Evolutionary conservation across 2,797 vertebrate species (phyloP).

Genomic region (Harpagifer antarcticus): DNA sequence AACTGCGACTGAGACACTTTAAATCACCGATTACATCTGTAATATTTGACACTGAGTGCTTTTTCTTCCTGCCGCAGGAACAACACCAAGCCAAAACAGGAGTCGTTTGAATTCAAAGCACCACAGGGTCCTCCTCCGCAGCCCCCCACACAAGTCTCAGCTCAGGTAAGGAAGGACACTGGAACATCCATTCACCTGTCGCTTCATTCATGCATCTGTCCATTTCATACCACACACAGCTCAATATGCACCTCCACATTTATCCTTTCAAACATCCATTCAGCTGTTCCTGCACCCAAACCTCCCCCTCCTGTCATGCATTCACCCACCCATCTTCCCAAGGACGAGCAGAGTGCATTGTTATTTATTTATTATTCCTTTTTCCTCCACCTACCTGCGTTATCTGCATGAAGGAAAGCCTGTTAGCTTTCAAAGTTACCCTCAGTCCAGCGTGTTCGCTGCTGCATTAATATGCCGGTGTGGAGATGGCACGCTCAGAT

Average conservation of each 20-base stretch:
- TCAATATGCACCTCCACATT: constrained; percentile 15
- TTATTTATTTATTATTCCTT: constrained; percentile 57
- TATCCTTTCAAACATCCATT: constrained; percentile 34
- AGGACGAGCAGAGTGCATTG: constrained; percentile 61
- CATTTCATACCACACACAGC: constrained; percentile 23
- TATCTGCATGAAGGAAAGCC: constrained; percentile 62
- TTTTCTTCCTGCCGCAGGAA: constrained; percentile 82
- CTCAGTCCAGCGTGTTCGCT: constrained; percentile 56
- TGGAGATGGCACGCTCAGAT: constrained; percentile 75
- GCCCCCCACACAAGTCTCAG: constrained; percentile 83
- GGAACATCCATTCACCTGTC: constrained; percentile 14
- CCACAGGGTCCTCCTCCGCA: constrained; percentile 84
- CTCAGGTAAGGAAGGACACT: constrained; percentile 87
- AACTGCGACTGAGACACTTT: neutral
- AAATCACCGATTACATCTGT: neutral
- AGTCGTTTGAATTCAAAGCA: constrained; percentile 94
- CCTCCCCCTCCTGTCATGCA: constrained; percentile 28
- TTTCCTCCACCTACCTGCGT: constrained; percentile 37
- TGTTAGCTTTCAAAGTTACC: constrained; percentile 69
- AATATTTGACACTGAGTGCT: neutral
- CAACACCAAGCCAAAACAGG: constrained; percentile 98
- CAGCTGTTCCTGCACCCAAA: constrained; percentile 33
- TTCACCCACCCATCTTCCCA: constrained; percentile 47
- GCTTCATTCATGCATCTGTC: constrained; percentile 8
- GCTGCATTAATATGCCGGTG: constrained; percentile 73